phyloP scores from a whole-genome alignment of 1,140 invertebrate species.

The Drosophila nebulosa region DNA sequence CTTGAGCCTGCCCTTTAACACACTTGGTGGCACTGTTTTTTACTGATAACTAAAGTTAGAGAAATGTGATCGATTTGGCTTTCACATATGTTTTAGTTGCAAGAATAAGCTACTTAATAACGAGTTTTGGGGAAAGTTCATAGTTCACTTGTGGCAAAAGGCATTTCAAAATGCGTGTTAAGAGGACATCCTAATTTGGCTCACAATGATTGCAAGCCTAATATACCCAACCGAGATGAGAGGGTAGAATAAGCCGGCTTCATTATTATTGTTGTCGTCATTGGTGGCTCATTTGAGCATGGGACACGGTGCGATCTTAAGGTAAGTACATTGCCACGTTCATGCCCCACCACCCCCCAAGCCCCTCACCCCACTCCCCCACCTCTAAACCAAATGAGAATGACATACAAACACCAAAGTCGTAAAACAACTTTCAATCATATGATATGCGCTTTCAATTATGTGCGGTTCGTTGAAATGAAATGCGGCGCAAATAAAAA shows the following conservation, averaged over 20 bases:
- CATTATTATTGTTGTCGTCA: neutral
- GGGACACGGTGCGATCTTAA: neutral
- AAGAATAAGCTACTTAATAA: too few species aligned
- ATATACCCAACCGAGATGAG: neutral
- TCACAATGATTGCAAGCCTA: neutral
- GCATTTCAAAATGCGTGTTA: too few species aligned
- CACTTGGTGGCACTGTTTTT: too few species aligned
- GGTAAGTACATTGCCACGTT: neutral
- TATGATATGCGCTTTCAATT: slow-evolving; percentile 74
- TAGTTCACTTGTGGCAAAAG: too few species aligned
- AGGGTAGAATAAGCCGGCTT: neutral
- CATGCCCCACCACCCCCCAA: neutral
- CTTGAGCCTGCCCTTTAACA: too few species aligned
- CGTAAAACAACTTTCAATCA: slow-evolving; percentile 55
- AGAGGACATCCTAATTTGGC: too few species aligned
- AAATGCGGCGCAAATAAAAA: slow-evolving; percentile 51
- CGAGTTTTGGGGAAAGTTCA: too few species aligned
- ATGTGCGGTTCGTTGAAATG: slow-evolving; percentile 43
- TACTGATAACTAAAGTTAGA: too few species aligned
- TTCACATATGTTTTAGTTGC: too few species aligned
- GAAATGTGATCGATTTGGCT: too few species aligned
- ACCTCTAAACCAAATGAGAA: slow-evolving; percentile 3
- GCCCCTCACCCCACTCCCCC: too few species aligned
- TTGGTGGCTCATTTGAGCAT: neutral
- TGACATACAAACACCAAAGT: slow-evolving; percentile 29